Base-by-base conservation (phyloP, 2,113 vertebrate species). In the Ciconia stormi region DNA sequence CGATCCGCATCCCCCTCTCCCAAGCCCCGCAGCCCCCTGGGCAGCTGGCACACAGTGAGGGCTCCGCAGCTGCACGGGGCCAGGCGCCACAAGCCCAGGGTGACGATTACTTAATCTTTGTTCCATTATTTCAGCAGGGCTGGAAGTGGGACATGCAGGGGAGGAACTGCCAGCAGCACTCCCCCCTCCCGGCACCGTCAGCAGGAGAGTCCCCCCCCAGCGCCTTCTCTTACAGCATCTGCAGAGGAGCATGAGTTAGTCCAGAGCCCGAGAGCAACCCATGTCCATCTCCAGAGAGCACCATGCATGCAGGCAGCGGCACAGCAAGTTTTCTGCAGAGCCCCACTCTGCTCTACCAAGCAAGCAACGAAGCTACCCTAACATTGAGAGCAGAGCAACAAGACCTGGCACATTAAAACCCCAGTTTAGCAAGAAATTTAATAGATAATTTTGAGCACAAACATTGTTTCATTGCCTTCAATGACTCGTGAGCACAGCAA, bases 51-150 rank as follows among this genome's bases (percentile, higher is more conserved):
- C 66, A 38, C 1, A 0, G 40, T 1, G 16, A 61, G 65, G 79
- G 71, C 87, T 62, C 69, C 1, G 1, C 90, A 94, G 93, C 93
- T 92, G 94, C 19, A 47, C 4, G 1, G 82, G 67, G 63, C 70
- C 76, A 85, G 46, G 63, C 59, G 4, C 44, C 11, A 7, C 4
- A 2, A 82, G 49, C 65, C 89, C 47, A 10, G 32, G 66, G 76
- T 76, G 84, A 95, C 5, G 2, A 90, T 95, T 71, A 79, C 79
- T 85, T 82, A 84, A 97, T 96, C 72, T 82, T 86, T 82, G 73
- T 95, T 96, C 95, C 92, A 96, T 91, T 96, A 95, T 94, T 97
- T 96, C 95, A 94, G 69, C 86, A 27, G 65, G 65, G 65, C 36
- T 92, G 83, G 82, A 93, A 93, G 53, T 16, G 21, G 67, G 79